Conservation (phyloP, 2,797 vertebrate genomes). For the Ispidina lecontei region DNA sequence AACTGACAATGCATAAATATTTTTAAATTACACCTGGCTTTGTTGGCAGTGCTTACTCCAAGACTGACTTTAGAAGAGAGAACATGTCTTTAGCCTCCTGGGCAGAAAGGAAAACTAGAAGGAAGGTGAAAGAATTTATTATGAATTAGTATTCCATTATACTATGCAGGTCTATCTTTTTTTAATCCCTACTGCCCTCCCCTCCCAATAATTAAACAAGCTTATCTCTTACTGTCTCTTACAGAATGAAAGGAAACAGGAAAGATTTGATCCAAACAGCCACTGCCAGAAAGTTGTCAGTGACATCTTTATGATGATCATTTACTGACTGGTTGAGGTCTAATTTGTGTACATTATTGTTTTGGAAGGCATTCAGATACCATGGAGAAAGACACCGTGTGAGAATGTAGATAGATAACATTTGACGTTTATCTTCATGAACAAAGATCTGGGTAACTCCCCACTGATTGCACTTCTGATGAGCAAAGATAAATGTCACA, state of each 20-base stretch:
- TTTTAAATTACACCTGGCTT: slow-evolving; percentile 74
- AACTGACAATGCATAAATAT: slow-evolving; percentile 75
- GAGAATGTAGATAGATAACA: slow-evolving; percentile 53
- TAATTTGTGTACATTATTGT: slow-evolving; percentile 35
- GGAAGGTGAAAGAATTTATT: slow-evolving; percentile 37
- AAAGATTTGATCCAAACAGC: not conserved
- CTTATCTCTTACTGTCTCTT: not conserved
- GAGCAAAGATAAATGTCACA: slow-evolving; percentile 58
- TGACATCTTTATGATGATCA: not conserved
- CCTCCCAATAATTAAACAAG: not conserved
- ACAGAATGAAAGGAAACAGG: slow-evolving; percentile 11
- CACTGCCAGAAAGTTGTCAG: slow-evolving; percentile 42
- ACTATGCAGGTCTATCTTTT: not conserved
- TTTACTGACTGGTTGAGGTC: slow-evolving; percentile 25
- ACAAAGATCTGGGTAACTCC: slow-evolving; percentile 56
- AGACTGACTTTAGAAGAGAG: slow-evolving; percentile 25
- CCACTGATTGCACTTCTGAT: slow-evolving; percentile 48
- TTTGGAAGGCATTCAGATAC: slow-evolving; percentile 34
- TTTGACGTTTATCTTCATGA: slow-evolving; percentile 63
- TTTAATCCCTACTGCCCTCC: not conserved
- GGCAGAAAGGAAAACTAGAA: slow-evolving; percentile 61
- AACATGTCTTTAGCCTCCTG: slow-evolving; percentile 56
- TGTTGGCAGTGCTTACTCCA: slow-evolving; percentile 60
- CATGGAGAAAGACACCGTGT: slow-evolving; percentile 31
- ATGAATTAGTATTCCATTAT: slow-evolving; percentile 36